phyloP scores from a whole-genome alignment of 2,888 invertebrate genomes.

The Drosophila acutilabella region DNA sequence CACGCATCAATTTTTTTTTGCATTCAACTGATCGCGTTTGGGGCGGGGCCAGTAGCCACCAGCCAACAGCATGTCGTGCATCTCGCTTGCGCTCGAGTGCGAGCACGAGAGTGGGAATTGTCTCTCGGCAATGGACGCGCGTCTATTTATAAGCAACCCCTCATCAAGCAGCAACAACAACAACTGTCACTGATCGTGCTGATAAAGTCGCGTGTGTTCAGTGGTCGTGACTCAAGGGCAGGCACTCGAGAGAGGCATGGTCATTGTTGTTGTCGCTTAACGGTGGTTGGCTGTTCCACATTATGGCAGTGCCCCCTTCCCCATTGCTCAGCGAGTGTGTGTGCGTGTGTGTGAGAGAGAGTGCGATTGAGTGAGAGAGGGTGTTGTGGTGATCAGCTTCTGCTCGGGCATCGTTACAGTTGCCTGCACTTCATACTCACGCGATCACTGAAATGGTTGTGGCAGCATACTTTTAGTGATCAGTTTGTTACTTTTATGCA shows the following conservation, averaged over 20 bases:
- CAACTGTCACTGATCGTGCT: constrained; percentile 38
- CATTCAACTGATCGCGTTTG: constrained; percentile 18
- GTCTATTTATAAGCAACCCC: constrained; percentile 75
- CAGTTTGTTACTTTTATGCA: too few relatives aligned
- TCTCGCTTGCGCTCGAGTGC: constrained; percentile 14
- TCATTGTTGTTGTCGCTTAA: constrained; percentile 6
- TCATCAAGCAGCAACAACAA: background rate
- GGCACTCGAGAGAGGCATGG: constrained; percentile 9
- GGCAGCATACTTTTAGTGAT: background rate
- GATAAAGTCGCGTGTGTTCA: constrained; percentile 28
- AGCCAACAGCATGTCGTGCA: background rate
- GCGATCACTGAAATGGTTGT: constrained; percentile 7
- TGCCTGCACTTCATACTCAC: constrained; percentile 28
- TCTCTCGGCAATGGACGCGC: constrained; percentile 29
- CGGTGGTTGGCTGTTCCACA: constrained; percentile 40
- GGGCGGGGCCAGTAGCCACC: constrained; percentile 38
- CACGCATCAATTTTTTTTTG: constrained; percentile 9
- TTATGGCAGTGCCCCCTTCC: constrained; percentile 35
- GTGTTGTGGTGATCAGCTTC: constrained; percentile 40
- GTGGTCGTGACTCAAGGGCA: constrained; percentile 18
- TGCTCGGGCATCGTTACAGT: constrained; percentile 24
- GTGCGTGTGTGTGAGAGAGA: constrained; percentile 3
- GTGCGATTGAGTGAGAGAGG: constrained; percentile 8
- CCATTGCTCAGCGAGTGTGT: constrained; percentile 16
- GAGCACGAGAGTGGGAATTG: constrained; percentile 8